Base-by-base conservation (phyloP, 2,113 vertebrate genomes). In the Eudyptes chrysolophus region DNA sequence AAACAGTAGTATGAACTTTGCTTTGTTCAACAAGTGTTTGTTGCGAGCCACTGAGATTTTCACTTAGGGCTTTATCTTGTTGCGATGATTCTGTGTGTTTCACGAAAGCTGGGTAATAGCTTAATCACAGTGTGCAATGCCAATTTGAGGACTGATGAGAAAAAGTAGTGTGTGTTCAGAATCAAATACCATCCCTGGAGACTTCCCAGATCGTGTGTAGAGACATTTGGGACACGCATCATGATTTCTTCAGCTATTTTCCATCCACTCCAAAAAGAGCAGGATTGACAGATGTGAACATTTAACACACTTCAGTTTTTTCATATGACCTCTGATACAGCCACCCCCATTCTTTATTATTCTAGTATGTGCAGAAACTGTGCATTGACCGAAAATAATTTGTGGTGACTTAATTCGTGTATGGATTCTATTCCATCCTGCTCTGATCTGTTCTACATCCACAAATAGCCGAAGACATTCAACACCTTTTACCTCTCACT, bases 401-500 rank as follows among this genome's bases (percentile, higher is more conserved):
- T 74, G 38, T 36, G 4, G 54, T 82, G 40, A 62, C 49, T 92
- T 48, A 85, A 83, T 90, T 90, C 51, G 3, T 58, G 62, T 68
- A 88, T 58, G 32, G 87, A 87, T 36, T 83, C 44, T 46, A 11
- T 84, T 91, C 76, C 61, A 0, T 69, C 34, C 71, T 80, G 55
- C 85, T 74, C 84, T 14, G 1, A 87, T 65, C 82, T 81, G 29
- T 70, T 77, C 46, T 62, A 57, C 10, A 61, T 34, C 58, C 92
- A 88, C 58, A 83, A 92, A 94, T 42, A 87, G 58, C 51, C 61
- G 65, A 80, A 85, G 87, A 96, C 66, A 94, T 85, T 87, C 78
- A 94, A 92, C 95, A 76, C 74, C 49, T 92, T 97, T 80, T 92
- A 85, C 87, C 71, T 94, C 38, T 80, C 79, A 71, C 32, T 86